Percentiles rank a stretch among this genome's conserved stretches.
Conservation (phyloP, 2,888 invertebrate species). For the Drosophila neotestacea region DNA sequence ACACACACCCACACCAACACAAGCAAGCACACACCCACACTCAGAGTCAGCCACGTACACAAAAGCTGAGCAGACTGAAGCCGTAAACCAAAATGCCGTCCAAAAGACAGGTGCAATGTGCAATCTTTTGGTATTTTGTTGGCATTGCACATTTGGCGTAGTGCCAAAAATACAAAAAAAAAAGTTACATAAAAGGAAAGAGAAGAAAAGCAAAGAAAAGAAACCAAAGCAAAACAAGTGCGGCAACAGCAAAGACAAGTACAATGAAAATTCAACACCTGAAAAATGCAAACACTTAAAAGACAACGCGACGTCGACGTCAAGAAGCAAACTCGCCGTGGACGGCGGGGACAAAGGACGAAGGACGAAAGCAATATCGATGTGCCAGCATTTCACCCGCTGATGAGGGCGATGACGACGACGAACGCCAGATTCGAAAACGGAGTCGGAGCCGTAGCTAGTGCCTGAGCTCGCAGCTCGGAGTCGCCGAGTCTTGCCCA, state of each 20-base stretch:
- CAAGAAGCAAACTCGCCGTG: conserved; percentile 25
- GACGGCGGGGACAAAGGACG: conserved; percentile 22
- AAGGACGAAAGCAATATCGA: conserved; percentile 53
- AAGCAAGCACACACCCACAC: conserved; percentile 25
- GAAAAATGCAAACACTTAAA: conserved; percentile 79
- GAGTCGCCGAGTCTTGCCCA: conserved; percentile 30
- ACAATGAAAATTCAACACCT: conserved; percentile 81
- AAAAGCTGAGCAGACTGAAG: conserved; percentile 57
- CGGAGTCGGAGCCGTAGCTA: conserved; percentile 1
- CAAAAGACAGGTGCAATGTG: conserved; percentile 78
- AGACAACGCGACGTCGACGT: conserved; percentile 47
- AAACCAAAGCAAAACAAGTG: conserved; percentile 64
- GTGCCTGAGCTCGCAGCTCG: conserved; percentile 2
- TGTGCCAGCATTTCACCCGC: conserved; percentile 46
- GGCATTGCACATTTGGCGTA: conserved; percentile 83
- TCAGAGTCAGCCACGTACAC: conserved; percentile 40
- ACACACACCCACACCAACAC: conserved; percentile 22
- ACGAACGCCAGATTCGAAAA: conserved; percentile 18
- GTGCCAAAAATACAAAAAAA: conserved; percentile 74
- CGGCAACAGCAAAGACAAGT: conserved; percentile 72
- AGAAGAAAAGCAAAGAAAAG: conserved; percentile 4
- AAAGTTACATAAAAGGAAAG: neutral
- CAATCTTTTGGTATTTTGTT: conserved; percentile 80
- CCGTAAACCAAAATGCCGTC: conserved; percentile 67
- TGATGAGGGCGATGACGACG: conserved; percentile 42